Percentiles rank a stretch among this genome's conserved stretches.
phyloP scores from a whole-genome alignment of 2,113 vertebrate genomes.

The Chunga burmeisteri region DNA sequence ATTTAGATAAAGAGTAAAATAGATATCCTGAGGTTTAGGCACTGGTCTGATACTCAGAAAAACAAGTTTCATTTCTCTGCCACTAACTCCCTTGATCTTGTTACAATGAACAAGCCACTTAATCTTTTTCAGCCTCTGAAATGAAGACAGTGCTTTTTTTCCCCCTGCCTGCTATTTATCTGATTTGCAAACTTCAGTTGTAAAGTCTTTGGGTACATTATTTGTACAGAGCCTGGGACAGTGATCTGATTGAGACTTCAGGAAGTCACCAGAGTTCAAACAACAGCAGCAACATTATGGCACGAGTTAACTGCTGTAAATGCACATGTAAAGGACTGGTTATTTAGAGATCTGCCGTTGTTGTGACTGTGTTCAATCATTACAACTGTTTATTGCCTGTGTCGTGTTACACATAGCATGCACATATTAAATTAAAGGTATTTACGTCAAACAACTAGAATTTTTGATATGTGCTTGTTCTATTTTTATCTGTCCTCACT shows the following conservation, averaged over 20 bases:
- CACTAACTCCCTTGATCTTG: not conserved
- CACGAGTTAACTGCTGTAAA: not conserved
- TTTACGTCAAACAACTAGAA: not conserved
- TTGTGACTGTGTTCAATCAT: not conserved
- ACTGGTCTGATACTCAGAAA: not conserved
- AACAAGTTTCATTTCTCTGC: not conserved
- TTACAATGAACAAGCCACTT: not conserved
- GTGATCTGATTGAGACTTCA: not conserved
- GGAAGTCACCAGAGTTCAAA: not conserved
- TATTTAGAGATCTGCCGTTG: not conserved
- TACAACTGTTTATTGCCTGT: not conserved
- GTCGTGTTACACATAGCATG: rapidly evolving
- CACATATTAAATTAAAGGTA: not conserved
- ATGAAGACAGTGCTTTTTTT: not conserved
- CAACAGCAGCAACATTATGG: not conserved
- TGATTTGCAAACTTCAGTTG: not conserved
- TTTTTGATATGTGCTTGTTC: not conserved
- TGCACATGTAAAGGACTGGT: not conserved
- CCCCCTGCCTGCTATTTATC: not conserved
- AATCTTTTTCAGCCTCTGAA: not conserved
- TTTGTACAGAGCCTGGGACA: not conserved
- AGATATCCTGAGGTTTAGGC: not conserved
- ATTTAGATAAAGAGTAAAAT: not conserved
- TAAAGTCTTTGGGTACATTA: not conserved
- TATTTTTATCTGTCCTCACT: not conserved